Percentiles rank a stretch among this genome's conserved stretches.
phyloP scores from a whole-genome alignment of 53 echinoderm and acorn worm species.

The Crossaster papposus region DNA sequence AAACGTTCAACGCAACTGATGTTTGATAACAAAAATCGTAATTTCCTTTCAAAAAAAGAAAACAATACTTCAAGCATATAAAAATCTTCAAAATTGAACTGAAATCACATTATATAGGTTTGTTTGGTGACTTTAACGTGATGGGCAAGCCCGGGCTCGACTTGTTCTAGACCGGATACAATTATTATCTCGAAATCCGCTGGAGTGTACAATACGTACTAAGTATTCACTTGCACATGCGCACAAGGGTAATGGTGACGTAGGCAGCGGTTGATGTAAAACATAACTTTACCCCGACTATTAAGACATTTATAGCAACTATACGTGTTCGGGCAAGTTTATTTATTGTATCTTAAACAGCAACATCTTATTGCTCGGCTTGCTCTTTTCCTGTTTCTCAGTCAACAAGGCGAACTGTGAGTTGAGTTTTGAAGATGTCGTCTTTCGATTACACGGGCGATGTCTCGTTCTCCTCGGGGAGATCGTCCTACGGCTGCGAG shows the following conservation, averaged over 20 bases:
- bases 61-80: neutral
- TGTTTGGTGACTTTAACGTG: neutral
- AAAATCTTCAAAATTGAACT: neutral
- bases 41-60: neutral
- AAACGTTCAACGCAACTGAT: neutral
- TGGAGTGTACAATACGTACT: neutral
- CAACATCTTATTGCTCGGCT: neutral
- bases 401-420: neutral
- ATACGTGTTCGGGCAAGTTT: neutral
- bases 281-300: neutral
- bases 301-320: neutral
- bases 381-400: neutral
- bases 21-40: neutral
- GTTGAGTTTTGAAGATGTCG: conserved; percentile 27
- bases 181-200: neutral
- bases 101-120: neutral
- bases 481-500: conserved; percentile 39
- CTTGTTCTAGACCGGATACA: neutral
- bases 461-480: conserved; percentile 21
- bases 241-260: neutral
- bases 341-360: neutral
- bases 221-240: neutral
- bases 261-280: neutral
- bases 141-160: neutral
- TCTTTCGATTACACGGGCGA: conserved; percentile 46